Base-by-base conservation (phyloP, 2,797 vertebrate species). In the Pogoniulus pusillus region DNA sequence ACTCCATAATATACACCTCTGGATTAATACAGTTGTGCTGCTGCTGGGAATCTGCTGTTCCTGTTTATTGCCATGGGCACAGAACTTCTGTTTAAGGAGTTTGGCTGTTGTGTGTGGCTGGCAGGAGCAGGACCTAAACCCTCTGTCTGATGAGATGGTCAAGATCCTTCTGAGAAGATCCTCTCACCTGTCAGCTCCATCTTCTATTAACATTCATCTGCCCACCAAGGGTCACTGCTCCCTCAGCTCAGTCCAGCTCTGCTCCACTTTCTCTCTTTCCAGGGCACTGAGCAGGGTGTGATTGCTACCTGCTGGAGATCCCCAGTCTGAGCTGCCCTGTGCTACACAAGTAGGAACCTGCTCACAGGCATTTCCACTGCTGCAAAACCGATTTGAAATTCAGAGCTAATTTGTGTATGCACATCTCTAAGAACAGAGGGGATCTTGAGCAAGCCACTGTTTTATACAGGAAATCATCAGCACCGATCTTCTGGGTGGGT, bases 81-180 rank as follows among this genome's bases (percentile, higher is more conserved):
- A 88, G 82, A 72, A 60, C 55, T 64, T 39, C 47, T 59, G 0
- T 64, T 58, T 16, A 34, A 73, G 55, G 45, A 26, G 34, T 72
- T 0, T 0, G 27, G 37, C 68, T 85, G 30, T 49, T 54, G 23
- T 1, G n/a, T 1, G 0, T 34, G 85, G 26, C 45, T 85, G 60
- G 26, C 14, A 32, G 68, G 62, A 77, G 65, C 82, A 66, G 73
- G 51, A 79, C 55, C 55, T 69, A 32, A 78, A 51, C 29, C 26
- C 30, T 60, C 12, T 15, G 16, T 64, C 19, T 1, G 2, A 24
- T 8, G 20, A 27, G 58, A 53, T 5, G 12, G 49, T 1, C 1
- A 60, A 49, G 12, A 5, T 82, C 62, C 53, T 37, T 62, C 65
- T 4, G 7, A 23, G 58, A 66, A 74, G 51, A 81, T 16, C 39